Conservation (phyloP, 1,140 invertebrate genomes). For the Trialeurodes vaporariorum region DNA sequence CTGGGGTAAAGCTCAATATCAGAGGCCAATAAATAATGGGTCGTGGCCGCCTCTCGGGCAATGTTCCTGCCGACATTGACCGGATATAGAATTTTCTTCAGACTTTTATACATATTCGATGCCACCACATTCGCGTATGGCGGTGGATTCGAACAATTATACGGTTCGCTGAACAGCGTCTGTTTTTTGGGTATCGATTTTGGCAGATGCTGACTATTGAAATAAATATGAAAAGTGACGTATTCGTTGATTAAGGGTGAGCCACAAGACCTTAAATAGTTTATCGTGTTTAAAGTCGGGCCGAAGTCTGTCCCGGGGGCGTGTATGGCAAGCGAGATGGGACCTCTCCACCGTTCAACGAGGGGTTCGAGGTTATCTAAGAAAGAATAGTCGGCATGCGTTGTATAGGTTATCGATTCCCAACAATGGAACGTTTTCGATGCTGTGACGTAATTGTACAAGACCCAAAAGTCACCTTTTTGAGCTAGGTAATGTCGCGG, state of each 20-base stretch:
- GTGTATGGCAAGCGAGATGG: conserved; percentile 55
- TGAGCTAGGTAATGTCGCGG: conserved; percentile 51
- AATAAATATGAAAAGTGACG: conserved; percentile 78
- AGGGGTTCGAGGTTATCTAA: conserved; percentile 77
- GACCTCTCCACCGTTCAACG: conserved; percentile 55
- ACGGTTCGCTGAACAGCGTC: conserved; percentile 38
- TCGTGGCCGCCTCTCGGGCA: conserved; percentile 64
- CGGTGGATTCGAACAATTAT: conserved; percentile 52
- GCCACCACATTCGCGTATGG: conserved; percentile 53
- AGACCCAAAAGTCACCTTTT: conserved; percentile 77
- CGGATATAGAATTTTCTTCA: conserved; percentile 70
- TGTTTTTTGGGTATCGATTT: conserved; percentile 56
- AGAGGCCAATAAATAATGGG: conserved; percentile 71
- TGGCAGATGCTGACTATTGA: conserved; percentile 71
- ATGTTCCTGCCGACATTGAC: conserved; percentile 80
- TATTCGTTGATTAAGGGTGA: conserved; percentile 52
- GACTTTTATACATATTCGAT: conserved; percentile 59
- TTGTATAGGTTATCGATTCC: conserved; percentile 81
- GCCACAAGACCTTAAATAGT: conserved; percentile 43
- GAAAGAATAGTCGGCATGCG: conserved; percentile 83
- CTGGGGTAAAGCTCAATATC: conserved; percentile 83
- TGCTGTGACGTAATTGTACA: conserved; percentile 70
- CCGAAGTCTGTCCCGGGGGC: conserved; percentile 52
- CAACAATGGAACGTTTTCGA: conserved; percentile 45
- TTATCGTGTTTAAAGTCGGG: conserved; percentile 42